These are phyloP conservation scores for Baccha elongata DNA, from an alignment of 2,888 invertebrate genomes.

Conservation along the genomic window DNA sequence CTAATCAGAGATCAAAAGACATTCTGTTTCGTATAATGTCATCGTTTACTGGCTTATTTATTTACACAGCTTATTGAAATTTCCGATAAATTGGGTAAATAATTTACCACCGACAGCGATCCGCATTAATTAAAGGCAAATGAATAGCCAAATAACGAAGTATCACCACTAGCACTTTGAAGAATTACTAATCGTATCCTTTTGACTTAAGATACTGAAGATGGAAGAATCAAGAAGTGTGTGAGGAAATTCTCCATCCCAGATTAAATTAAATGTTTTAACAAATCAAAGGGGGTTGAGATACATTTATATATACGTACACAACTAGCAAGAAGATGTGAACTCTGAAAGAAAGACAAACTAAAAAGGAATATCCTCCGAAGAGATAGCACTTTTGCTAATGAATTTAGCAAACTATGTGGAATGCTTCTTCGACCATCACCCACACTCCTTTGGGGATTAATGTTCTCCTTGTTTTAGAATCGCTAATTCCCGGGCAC, in stretches of 20 bases:
- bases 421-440: conserved; percentile 24
- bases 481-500: conserved; percentile 56
- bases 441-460: conserved; percentile 28
- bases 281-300: conserved; percentile 62
- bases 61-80: not conserved
- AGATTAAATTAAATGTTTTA: conserved; percentile 71
- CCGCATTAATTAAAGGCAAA: conserved; percentile 48
- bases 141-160: conserved; percentile 50
- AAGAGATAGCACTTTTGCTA: conserved; percentile 64
- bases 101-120: conserved; percentile 48
- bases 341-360: conserved; percentile 41
- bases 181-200: conserved; percentile 22
- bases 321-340: conserved; percentile 11
- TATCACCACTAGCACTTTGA: not conserved
- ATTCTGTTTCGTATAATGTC: not conserved
- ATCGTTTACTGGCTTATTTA: too few species aligned
- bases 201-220: conserved; percentile 10
- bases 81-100: not conserved
- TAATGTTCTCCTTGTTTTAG: conserved; percentile 54
- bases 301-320: not conserved
- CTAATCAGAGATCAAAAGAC: conserved; percentile 10
- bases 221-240: not conserved
- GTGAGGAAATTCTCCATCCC: conserved; percentile 45
- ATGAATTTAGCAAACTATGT: conserved; percentile 65
- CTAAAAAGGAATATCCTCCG: conserved; percentile 16